Conservation (phyloP, 64 coral and sea anemone genomes). For the Catalaphyllia jardinei region DNA sequence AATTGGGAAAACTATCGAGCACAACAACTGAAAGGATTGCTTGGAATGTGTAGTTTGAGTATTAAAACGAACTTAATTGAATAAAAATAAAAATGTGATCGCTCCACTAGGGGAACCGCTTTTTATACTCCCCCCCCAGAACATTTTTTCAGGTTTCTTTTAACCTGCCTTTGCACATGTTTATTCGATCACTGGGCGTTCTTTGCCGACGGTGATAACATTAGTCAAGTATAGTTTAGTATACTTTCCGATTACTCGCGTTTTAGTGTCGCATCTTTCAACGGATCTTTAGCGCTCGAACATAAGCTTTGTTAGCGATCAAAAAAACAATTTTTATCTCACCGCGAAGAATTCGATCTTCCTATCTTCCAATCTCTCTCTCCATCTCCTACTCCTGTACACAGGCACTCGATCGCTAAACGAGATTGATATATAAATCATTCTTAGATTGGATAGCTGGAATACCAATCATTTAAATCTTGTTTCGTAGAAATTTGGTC, state of each 20-base stretch:
- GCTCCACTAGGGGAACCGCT: too few relatives aligned
- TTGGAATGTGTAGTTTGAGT: too few relatives aligned
- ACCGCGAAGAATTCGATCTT: background rate
- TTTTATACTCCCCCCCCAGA: too few relatives aligned
- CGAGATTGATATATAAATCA: background rate
- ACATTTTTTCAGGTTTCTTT: too few relatives aligned
- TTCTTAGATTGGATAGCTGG: background rate
- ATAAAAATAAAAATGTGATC: too few relatives aligned
- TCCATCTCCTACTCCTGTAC: background rate
- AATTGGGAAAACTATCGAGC: too few relatives aligned
- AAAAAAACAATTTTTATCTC: slow-evolving; percentile 7
- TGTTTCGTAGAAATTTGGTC: background rate
- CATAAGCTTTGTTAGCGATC: slow-evolving; percentile 10
- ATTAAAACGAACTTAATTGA: too few relatives aligned
- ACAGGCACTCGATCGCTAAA: background rate
- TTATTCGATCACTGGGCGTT: background rate
- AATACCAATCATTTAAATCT: background rate
- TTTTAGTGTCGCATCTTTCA: slow-evolving; percentile 9
- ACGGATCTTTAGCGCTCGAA: slow-evolving; percentile 20
- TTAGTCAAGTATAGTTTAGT: background rate
- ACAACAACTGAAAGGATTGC: too few relatives aligned
- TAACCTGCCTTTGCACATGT: too few relatives aligned
- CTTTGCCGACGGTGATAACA: background rate
- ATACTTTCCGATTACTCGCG: background rate
- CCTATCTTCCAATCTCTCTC: background rate